Evolutionary conservation across 1,140 invertebrate genomes (phyloP).

Genomic region (Hycleus phaleratus): DNA sequence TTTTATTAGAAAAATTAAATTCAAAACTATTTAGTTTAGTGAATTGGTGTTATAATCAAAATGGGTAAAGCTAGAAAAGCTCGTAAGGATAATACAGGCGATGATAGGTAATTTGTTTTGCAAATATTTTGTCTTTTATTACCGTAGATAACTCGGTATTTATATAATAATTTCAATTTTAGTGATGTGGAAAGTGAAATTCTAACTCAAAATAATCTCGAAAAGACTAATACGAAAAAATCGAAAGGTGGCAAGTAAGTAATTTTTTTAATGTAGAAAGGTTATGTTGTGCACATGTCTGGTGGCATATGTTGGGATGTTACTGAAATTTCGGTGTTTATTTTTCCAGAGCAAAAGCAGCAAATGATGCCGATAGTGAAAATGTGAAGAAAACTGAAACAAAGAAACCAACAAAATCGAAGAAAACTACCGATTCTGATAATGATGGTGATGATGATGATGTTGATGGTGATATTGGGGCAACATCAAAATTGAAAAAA

Average conservation of each 20-base stretch:
- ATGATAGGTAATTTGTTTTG: constrained; percentile 51
- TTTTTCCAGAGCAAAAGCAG: constrained; percentile 28
- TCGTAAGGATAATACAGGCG: constrained; percentile 54
- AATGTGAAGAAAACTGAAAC: constrained; percentile 28
- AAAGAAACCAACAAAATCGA: constrained; percentile 36
- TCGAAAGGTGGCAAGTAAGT: constrained; percentile 33
- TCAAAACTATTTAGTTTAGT: background rate
- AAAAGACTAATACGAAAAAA: constrained; percentile 31
- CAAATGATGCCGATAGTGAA: constrained; percentile 34
- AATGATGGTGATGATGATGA: constrained; percentile 25
- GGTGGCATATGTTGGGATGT: constrained; percentile 4
- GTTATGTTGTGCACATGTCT: constrained; percentile 22
- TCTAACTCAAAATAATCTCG: constrained; percentile 29
- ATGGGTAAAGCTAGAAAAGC: constrained; percentile 66
- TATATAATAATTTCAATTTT: constrained; percentile 30
- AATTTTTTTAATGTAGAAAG: constrained; percentile 14
- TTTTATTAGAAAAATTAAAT: background rate
- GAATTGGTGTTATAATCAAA: constrained; percentile 30
- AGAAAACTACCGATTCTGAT: constrained; percentile 40
- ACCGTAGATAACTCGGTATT: constrained; percentile 1
- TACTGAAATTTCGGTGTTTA: background rate
- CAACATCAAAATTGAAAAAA: constrained; percentile 33
- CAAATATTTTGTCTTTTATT: constrained; percentile 2
- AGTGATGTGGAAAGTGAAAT: constrained; percentile 34
- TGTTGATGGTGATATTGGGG: constrained; percentile 15